Evolutionary conservation across 1,140 invertebrate species (phyloP), one percentile per base, ranked within the genome.

Genomic region (Anastrepha ludens): DNA sequence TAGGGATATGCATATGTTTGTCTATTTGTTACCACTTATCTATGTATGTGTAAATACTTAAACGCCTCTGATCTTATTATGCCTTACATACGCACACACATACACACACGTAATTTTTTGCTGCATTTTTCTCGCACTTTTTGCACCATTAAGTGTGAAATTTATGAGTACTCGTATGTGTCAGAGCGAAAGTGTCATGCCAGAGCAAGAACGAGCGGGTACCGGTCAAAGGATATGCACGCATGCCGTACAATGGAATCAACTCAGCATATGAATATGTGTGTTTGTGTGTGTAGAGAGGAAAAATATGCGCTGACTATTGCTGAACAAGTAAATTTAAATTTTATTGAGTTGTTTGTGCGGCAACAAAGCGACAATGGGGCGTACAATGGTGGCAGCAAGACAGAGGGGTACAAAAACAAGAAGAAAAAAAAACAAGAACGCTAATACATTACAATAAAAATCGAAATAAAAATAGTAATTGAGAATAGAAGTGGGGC

Each of bases 91-190:
- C 11, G 3, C 60, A n/a, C 60, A 41, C 13, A 67, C 20, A 29
- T 29, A 29, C 29, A 29, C 29, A 29, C 29, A 29, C 29, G 29
- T 29, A 67, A 67, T n/a, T 81, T 29, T 88, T 87, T 78, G 41
- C 29, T 55, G 90, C 88, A 90, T 91, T 90, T 89, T 92, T 91
- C 90, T 91, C 89, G 90, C 91, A 92, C 91, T 92, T 91, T 92
- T 91, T 92, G 91, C 90, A 89, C 89, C 91, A 92, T 92, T 92
- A 92, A 92, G 90, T 92, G 89, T 74, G 89, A 89, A 91, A 92
- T 92, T 92, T 92, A 92, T 89, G 91, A 89, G 44, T 55, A 29
- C 29, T 29, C 29, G 29, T 29, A 74, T 74, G 74, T 81, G 74
- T 55, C 74, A 81, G n/a, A 41, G 60, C 9, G 15, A 62, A 62